These are phyloP conservation scores for Cyrtonyx montezumae DNA, from an alignment of 2,113 vertebrate genomes.

Conservation along the genomic window DNA sequence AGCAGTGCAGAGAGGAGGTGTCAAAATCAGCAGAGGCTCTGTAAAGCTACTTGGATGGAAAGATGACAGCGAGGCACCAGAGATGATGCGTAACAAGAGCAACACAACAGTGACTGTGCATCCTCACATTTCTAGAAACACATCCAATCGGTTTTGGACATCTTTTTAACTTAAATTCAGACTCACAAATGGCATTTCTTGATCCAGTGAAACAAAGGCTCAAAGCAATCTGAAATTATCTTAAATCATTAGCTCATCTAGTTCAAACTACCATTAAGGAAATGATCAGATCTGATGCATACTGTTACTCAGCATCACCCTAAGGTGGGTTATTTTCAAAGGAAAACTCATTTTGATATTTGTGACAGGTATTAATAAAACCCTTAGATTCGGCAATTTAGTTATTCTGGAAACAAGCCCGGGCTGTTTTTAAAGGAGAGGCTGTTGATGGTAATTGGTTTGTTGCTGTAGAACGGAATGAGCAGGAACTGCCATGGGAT, in stretches of 20 bases:
- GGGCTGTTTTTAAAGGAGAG: constrained; percentile 83
- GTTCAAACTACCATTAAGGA: constrained; percentile 28
- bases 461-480: constrained; percentile 83
- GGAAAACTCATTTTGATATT: not conserved
- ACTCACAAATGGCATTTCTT: not conserved
- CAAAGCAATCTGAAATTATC: not conserved
- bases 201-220: not conserved
- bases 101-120: not conserved
- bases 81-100: not conserved
- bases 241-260: constrained; percentile 45
- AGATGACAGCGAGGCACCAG: not conserved
- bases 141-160: not conserved
- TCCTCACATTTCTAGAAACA: constrained; percentile 16
- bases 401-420: not conserved
- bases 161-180: not conserved
- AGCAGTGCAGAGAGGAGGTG: not conserved
- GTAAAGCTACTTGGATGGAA: constrained; percentile 32
- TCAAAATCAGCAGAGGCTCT: constrained; percentile 8
- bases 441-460: constrained; percentile 90
- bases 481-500: constrained; percentile 79
- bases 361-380: not conserved
- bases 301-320: constrained; percentile 4
- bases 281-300: constrained; percentile 13
- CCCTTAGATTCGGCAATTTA: not conserved
- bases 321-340: constrained; percentile 4